Base-by-base conservation (phyloP, 2,113 vertebrate species). In the Corythornis vintsioides region DNA sequence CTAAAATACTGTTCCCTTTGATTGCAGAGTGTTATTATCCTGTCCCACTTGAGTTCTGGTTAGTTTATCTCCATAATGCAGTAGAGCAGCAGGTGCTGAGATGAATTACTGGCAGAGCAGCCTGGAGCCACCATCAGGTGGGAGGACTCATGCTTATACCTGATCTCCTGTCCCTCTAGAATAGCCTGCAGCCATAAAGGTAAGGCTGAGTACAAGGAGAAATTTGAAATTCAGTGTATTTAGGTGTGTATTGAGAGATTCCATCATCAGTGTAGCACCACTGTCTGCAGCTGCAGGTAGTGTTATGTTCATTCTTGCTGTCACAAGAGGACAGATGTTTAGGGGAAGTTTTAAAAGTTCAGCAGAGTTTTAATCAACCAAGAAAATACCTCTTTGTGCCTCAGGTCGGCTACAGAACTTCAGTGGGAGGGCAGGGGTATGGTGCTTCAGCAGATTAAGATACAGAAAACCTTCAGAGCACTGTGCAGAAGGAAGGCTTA, bases 1-100 rank as follows among this genome's bases (percentile, higher is more conserved):
- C 65, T 74, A 12, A 35, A 38, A 7, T 31, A 0, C 18, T 48
- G 2, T 14, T 71, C 17, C 11, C 0, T 48, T 11, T 24, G 50
- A 15, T 6, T 26, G 43, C 3, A 26, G 56, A 64, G 24, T 50
- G 3, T 1, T 11, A 13, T 73, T n/a, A 52, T 43, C 40, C 18
- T 57, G 2, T 17, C 50, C 63, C 28, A 11, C 38, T 45, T 47
- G 28, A 4, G 7, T 1, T 2, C 20, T 18, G 70, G 7, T 10
- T 76, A 1, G 6, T 57, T 57, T 20, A 10, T 28, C 26, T 7
- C 0, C 0, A 0, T 13, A 8, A 13, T 1, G 55, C 28, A 4
- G 29, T 2, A 18, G 64, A 3, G 35, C 75, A 60, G 60, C 0
- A 20, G 17, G 52, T 2, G 21, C 14, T 6, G 57, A 0, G 0